Conservation (phyloP, 2,113 vertebrate species). For the Tragelaphus scriptus region DNA sequence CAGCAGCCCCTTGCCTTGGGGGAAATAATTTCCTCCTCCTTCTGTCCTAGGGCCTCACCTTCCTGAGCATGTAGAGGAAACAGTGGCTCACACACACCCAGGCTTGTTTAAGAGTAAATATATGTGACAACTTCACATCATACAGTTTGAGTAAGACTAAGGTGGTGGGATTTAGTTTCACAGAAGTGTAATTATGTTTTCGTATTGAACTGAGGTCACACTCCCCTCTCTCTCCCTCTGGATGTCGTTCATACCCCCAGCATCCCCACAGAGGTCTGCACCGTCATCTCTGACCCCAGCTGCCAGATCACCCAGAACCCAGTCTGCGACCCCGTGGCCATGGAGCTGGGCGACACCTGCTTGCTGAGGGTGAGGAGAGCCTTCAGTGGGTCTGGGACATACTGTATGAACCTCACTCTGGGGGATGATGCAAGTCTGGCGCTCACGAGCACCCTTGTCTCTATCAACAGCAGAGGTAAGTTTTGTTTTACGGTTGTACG, state of each 20-base stretch:
- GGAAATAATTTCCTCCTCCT: not conserved
- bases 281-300: constrained; percentile 85
- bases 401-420: constrained; percentile 94
- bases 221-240: not conserved
- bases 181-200: not conserved
- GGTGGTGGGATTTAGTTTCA: not conserved
- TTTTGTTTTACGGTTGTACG: not conserved
- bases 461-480: constrained; percentile 82
- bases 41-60: not conserved
- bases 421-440: constrained; percentile 84
- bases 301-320: constrained; percentile 82
- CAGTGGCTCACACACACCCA: not conserved
- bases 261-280: constrained; percentile 90
- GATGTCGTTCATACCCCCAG: constrained; percentile 62
- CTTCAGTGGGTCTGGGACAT: constrained; percentile 88
- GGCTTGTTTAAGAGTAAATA: not conserved
- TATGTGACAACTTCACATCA: not conserved
- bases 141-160: not conserved
- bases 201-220: not conserved
- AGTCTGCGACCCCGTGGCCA: constrained; percentile 80
- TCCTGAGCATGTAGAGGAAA: not conserved
- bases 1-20: not conserved
- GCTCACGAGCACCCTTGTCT: constrained; percentile 86
- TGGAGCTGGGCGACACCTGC: constrained; percentile 73
- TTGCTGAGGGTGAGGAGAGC: constrained; percentile 84